These are phyloP conservation scores for Hydriomena furcata DNA, from an alignment of 2,888 invertebrate genomes.

Conservation along the genomic window DNA sequence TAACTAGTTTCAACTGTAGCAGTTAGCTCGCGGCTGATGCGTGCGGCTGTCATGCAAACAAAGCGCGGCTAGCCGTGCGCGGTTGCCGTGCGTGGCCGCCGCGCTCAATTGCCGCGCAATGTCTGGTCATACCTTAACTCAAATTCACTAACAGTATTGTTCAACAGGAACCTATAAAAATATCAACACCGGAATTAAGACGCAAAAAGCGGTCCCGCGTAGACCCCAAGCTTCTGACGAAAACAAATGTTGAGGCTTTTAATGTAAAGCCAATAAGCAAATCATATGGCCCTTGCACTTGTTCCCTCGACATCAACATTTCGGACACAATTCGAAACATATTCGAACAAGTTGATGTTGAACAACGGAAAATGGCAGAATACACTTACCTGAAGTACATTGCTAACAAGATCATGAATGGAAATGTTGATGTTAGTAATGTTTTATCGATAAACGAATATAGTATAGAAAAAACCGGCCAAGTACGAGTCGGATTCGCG, in stretches of 20 bases:
- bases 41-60: too few relatives aligned
- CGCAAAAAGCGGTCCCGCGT: slow-evolving; percentile 45
- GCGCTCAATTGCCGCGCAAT: too few relatives aligned
- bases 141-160: neutral
- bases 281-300: slow-evolving; percentile 66
- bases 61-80: too few relatives aligned
- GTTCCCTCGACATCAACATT: slow-evolving; percentile 65
- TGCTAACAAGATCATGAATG: slow-evolving; percentile 64
- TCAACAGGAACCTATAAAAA: slow-evolving; percentile 57
- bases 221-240: slow-evolving; percentile 58
- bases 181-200: slow-evolving; percentile 46
- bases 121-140: too few relatives aligned
- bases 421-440: slow-evolving; percentile 59
- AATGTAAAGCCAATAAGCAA: slow-evolving; percentile 62
- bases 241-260: slow-evolving; percentile 67
- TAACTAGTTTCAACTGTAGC: too few relatives aligned
- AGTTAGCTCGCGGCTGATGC: too few relatives aligned
- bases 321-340: slow-evolving; percentile 74
- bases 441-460: too few relatives aligned
- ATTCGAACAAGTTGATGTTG: slow-evolving; percentile 72
- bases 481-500: too few relatives aligned
- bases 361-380: slow-evolving; percentile 69
- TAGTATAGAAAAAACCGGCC: too few relatives aligned
- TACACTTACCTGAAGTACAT: slow-evolving; percentile 68
- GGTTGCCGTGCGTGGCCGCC: too few relatives aligned